Evolutionary conservation across 2,797 vertebrate species (phyloP), one percentile per base, ranked within the genome.

Genomic region (Sebastes paucispinis): DNA sequence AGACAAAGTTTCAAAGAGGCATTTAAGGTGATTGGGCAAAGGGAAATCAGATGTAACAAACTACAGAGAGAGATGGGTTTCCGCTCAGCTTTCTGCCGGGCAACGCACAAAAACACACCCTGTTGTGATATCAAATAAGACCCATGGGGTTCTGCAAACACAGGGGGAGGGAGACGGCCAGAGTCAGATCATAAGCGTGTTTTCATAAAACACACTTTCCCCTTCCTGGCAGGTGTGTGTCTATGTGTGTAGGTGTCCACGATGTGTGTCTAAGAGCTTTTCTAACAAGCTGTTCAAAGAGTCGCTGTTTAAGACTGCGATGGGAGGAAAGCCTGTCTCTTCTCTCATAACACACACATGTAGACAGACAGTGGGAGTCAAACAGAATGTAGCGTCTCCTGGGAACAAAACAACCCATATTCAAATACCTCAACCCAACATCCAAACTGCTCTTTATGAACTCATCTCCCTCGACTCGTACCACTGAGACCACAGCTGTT

Each of bases 51-150:
- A 86, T n/a, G 3, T 57, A 75, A 78, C 66, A 86, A 73, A 86
- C 72, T 84, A 64, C 75, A 89, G 36, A 84, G 68, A 75, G 39
- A 78, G 63, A 72, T 11, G 29, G 39, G 59, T 77, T 82, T 84
- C 25, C 55, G 82, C 57, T 86, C 64, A 52, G 79, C 43, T 87
- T 76, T 79, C 57, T 74, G 71, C 14, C 0, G 4, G 58, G n/a
- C 62, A 78, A 85, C 55, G 50, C 81, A 82, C 79, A 73, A 83
- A 90, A 88, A 91, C 81, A 85, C 75, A 75, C 76, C 68, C 36
- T 89, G 87, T 87, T 89, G 85, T 86, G 84, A 87, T 87, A 90
- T 93, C 89, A 93, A 93, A 93, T 80, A 88, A 83, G 74, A 77
- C 80, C 73, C 80, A 57, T 69, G 86, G 81, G 83, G 75, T 82